These are phyloP conservation scores for Larimichthys polyactis DNA, from an alignment of 2,113 vertebrate genomes.

Conservation along the genomic window DNA sequence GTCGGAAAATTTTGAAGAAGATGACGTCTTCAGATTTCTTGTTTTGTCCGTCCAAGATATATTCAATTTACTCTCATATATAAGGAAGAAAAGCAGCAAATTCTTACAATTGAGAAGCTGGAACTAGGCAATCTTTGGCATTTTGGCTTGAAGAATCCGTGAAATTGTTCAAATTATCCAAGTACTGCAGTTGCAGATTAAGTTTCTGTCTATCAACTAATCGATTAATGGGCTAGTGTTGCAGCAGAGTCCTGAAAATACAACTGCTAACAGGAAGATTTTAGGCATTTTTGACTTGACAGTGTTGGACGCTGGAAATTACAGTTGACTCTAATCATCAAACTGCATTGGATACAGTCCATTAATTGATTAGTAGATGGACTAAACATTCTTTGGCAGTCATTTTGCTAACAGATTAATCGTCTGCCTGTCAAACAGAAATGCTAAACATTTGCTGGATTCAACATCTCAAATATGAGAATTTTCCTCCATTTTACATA, in stretches of 20 bases:
- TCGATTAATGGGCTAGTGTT: background rate
- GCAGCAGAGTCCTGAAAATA: too few relatives aligned
- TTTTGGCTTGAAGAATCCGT: background rate
- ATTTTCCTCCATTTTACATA: background rate
- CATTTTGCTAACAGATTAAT: too few relatives aligned
- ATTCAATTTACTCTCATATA: background rate
- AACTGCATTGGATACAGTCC: background rate
- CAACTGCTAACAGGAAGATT: background rate
- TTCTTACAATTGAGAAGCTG: background rate
- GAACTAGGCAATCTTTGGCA: background rate
- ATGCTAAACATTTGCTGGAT: too few relatives aligned
- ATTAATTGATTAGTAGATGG: background rate
- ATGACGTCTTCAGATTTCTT: background rate
- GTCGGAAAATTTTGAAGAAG: background rate
- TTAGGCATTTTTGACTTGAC: background rate
- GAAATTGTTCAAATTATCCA: background rate
- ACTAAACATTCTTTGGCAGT: too few relatives aligned
- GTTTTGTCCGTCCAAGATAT: background rate
- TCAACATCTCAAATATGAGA: too few relatives aligned
- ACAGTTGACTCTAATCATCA: background rate
- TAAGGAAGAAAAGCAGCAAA: background rate
- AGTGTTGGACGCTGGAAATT: background rate
- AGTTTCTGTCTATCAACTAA: background rate
- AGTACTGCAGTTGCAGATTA: background rate
- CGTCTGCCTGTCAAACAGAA: too few relatives aligned